These are phyloP conservation scores for Dreissena polymorpha DNA, from an alignment of 1,140 invertebrate species.

Conservation along the genomic window DNA sequence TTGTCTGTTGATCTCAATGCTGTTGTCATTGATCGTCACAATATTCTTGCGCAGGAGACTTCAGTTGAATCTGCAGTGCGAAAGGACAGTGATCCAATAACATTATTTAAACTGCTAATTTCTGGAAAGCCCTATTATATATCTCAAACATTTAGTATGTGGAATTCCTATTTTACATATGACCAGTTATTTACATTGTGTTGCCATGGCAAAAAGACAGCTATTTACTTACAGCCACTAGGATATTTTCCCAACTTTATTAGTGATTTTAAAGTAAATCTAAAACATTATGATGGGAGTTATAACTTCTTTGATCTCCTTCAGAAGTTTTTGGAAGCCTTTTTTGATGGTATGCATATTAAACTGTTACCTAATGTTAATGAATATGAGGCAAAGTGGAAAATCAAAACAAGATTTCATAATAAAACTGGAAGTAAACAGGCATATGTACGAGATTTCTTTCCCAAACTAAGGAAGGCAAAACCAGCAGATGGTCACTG, in stretches of 20 bases:
- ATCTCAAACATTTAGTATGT: slow-evolving; percentile 67
- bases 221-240: slow-evolving; percentile 71
- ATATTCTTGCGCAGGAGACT: not conserved
- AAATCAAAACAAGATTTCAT: slow-evolving; percentile 59
- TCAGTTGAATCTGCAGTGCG: not conserved
- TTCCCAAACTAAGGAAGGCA: slow-evolving; percentile 54
- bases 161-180: slow-evolving; percentile 55
- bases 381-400: slow-evolving; percentile 49
- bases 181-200: slow-evolving; percentile 48
- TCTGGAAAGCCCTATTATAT: slow-evolving; percentile 55
- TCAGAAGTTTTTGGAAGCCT: slow-evolving; percentile 64
- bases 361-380: slow-evolving; percentile 54
- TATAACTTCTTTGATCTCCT: slow-evolving; percentile 64
- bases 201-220: slow-evolving; percentile 51
- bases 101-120: slow-evolving; percentile 56
- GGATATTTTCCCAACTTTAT: slow-evolving; percentile 71
- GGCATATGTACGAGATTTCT: slow-evolving; percentile 63
- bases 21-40: slow-evolving; percentile 5
- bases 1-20: not conserved
- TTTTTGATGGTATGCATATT: slow-evolving; percentile 65
- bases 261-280: slow-evolving; percentile 41
- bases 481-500: slow-evolving; percentile 67
- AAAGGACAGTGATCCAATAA: not conserved
- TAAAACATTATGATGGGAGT: slow-evolving; percentile 34
- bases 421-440: slow-evolving; percentile 64